Percentiles rank a stretch among this genome's conserved stretches.
Evolutionary conservation across 2,113 vertebrate genomes (phyloP).

Genomic region (Larimichthys crocea): DNA sequence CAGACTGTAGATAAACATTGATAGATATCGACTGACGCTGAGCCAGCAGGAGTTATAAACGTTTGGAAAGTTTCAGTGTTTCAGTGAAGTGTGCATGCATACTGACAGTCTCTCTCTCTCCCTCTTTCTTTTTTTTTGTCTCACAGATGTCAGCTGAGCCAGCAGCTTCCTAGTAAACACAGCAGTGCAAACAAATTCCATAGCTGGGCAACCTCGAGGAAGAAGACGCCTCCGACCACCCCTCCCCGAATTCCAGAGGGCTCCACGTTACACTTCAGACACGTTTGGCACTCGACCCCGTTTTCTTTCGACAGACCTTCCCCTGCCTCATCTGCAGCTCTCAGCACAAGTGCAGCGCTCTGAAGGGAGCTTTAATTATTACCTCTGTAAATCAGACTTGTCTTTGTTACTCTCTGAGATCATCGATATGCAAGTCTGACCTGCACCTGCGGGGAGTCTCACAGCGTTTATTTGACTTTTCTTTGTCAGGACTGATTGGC

Average conservation of each 20-base stretch:
- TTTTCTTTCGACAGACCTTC: slow-evolving; percentile 18
- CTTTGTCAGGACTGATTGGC: not conserved
- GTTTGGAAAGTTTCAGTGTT: not conserved
- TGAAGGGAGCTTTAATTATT: slow-evolving; percentile 24
- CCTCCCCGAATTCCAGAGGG: slow-evolving; percentile 21
- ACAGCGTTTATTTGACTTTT: not conserved
- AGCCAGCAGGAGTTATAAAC: not conserved
- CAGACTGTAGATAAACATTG: not conserved
- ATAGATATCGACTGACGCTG: not conserved
- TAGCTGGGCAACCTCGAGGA: slow-evolving; percentile 50
- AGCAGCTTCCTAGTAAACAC: slow-evolving; percentile 52
- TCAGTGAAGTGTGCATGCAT: not conserved
- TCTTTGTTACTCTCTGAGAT: not conserved
- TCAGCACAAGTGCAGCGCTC: slow-evolving; percentile 10
- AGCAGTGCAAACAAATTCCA: slow-evolving; percentile 51
- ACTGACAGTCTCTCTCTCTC: slow-evolving; percentile 15
- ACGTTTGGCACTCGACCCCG: slow-evolving; percentile 23
- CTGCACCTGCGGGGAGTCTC: not conserved
- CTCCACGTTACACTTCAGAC: slow-evolving; percentile 27
- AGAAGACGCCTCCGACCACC: slow-evolving; percentile 4
- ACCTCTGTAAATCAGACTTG: not conserved
- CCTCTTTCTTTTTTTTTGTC: not conserved
- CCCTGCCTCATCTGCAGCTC: slow-evolving; percentile 15
- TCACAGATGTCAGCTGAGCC: slow-evolving; percentile 58
- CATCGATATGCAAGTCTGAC: slow-evolving; percentile 26